Percentiles rank a stretch among this genome's conserved stretches.
Evolutionary conservation across 2,113 vertebrate genomes (phyloP).

Genomic region (Hepsetus odoe): DNA sequence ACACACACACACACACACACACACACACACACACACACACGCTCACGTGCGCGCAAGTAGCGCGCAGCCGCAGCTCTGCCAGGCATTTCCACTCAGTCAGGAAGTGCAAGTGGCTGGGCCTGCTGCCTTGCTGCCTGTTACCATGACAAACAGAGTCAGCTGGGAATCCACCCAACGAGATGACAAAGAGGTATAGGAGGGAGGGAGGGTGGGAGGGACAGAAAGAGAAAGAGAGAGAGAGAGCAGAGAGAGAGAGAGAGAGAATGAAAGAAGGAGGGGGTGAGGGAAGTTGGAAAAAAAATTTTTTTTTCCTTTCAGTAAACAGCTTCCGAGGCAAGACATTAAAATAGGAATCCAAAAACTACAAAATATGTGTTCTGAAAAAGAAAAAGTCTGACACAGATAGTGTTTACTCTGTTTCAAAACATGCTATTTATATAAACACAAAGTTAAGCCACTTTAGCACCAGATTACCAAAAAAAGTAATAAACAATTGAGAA

Average conservation of each 20-base stretch:
- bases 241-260: background rate
- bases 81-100: slow-evolving; percentile 67
- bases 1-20: slow-evolving; percentile 41
- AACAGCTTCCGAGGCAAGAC: slow-evolving; percentile 37
- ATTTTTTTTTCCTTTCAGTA: slow-evolving; percentile 21
- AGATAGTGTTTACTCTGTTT: slow-evolving; percentile 32
- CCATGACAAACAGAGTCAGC: slow-evolving; percentile 81
- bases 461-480: background rate
- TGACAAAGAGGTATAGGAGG: slow-evolving; percentile 67
- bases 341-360: no score
- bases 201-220: slow-evolving; percentile 22
- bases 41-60: background rate
- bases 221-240: slow-evolving; percentile 23
- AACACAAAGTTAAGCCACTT: no score
- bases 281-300: slow-evolving; percentile 43
- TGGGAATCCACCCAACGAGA: slow-evolving; percentile 80
- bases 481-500: background rate
- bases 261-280: slow-evolving; percentile 21
- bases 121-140: slow-evolving; percentile 77
- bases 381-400: slow-evolving; percentile 35
- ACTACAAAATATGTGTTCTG: slow-evolving; percentile 36
- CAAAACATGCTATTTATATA: slow-evolving; percentile 22
- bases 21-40: slow-evolving; percentile 26
- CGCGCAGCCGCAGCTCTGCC: slow-evolving; percentile 56
- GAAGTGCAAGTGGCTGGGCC: slow-evolving; percentile 75